A percentile compares a stretch with the other conserved stretches of the same genome.
Conservation (phyloP, 2,113 vertebrate genomes). For the Thunnus thynnus region DNA sequence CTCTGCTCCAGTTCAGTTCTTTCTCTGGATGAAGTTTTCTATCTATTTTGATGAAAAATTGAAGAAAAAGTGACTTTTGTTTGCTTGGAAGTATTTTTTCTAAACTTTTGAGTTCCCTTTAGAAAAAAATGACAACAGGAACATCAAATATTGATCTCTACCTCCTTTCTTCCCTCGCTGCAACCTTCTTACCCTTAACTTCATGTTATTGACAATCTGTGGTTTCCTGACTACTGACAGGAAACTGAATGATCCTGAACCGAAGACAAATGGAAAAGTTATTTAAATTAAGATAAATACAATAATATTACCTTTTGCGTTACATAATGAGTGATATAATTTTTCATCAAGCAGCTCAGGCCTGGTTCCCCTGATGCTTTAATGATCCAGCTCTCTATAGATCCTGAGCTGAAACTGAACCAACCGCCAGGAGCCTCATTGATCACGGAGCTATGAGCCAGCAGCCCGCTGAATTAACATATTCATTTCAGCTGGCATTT, state of each 20-base stretch:
- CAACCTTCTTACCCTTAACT: background rate
- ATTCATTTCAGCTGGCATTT: slow-evolving; percentile 72
- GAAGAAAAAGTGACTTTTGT: background rate
- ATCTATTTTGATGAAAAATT: background rate
- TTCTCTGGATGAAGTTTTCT: background rate
- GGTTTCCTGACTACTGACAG: background rate
- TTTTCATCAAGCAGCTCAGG: slow-evolving; percentile 33
- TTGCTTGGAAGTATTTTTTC: background rate
- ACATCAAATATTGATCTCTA: background rate
- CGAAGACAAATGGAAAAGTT: slow-evolving; percentile 2
- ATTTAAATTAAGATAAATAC: slow-evolving; percentile 38
- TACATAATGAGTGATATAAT: slow-evolving; percentile 34
- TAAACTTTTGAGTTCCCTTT: background rate
- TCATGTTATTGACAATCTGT: background rate
- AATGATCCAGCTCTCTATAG: slow-evolving; percentile 54
- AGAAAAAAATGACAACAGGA: slow-evolving; percentile 15
- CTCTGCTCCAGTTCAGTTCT: no score
- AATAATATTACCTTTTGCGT: slow-evolving; percentile 19
- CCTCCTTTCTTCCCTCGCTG: background rate
- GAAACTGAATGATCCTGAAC: slow-evolving; percentile 15
- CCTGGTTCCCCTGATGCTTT: slow-evolving; percentile 39
- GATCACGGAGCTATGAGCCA: slow-evolving; percentile 66
- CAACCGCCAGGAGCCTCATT: slow-evolving; percentile 61
- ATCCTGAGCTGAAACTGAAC: slow-evolving; percentile 46
- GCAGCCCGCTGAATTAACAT: slow-evolving; percentile 65